A percentile compares a stretch with the other conserved stretches of the same genome.
Evolutionary conservation across 2,113 vertebrate species (phyloP).

Genomic region (Toxotes chatareus): DNA sequence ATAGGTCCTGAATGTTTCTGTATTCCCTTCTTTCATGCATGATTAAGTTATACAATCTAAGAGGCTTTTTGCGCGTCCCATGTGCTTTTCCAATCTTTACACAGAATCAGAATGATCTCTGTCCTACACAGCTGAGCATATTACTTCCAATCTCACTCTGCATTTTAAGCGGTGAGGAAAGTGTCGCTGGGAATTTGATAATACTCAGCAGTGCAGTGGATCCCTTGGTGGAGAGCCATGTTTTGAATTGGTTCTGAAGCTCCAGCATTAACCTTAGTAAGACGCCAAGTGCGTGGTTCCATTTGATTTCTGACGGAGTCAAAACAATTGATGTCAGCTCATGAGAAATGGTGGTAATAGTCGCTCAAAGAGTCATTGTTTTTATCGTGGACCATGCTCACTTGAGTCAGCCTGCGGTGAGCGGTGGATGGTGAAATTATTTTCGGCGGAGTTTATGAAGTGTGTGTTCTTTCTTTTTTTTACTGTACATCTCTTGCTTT

Average conservation of each 20-base stretch:
- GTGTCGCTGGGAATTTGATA: conserved; percentile 70
- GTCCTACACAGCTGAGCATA: conserved; percentile 58
- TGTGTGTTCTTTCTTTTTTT: conserved; percentile 29
- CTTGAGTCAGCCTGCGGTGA: conserved; percentile 2
- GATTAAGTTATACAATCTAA: conserved; percentile 75
- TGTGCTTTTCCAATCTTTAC: conserved; percentile 60
- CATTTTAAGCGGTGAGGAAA: conserved; percentile 58
- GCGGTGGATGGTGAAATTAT: conserved; percentile 25
- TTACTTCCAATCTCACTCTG: conserved; percentile 64
- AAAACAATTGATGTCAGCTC: conserved; percentile 74
- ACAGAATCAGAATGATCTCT: conserved; percentile 61
- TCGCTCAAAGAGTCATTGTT: conserved; percentile 59
- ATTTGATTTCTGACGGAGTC: conserved; percentile 69
- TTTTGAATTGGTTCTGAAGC: conserved; percentile 67
- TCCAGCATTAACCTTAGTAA: conserved; percentile 57
- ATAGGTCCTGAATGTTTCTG: conserved; percentile 66
- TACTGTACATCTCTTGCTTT: conserved; percentile 10
- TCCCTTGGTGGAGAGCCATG: conserved; percentile 70
- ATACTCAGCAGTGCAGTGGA: conserved; percentile 48
- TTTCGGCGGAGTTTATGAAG: conserved; percentile 14
- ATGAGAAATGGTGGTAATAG: conserved; percentile 57
- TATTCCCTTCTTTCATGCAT: conserved; percentile 64
- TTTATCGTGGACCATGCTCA: conserved; percentile 33
- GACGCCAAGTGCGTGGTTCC: conserved; percentile 63
- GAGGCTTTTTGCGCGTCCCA: conserved; percentile 60